phyloP scores from a whole-genome alignment of 2,888 invertebrate genomes.

The Scrobipalpa atriplicella region DNA sequence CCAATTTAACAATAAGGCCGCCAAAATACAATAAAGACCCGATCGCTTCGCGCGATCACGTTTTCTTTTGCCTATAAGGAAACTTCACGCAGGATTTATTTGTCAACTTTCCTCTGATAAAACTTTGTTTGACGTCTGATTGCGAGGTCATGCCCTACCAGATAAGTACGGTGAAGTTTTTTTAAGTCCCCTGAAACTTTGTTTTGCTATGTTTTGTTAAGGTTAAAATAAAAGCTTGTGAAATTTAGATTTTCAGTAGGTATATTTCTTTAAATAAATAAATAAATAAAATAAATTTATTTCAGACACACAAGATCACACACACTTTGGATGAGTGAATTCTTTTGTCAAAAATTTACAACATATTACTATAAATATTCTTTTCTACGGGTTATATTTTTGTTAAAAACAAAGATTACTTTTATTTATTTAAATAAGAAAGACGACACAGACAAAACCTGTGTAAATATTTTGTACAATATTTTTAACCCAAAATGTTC shows the following conservation, averaged over 20 bases:
- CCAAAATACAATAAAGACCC: slow-evolving; percentile 38
- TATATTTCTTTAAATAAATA: too few relatives aligned
- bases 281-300: too few relatives aligned
- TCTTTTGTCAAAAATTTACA: too few relatives aligned
- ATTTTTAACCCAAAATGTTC: not conserved
- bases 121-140: slow-evolving; percentile 79
- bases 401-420: too few relatives aligned
- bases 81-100: slow-evolving; percentile 76
- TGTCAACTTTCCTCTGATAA: slow-evolving; percentile 79
- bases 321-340: too few relatives aligned
- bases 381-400: too few relatives aligned
- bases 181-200: slow-evolving; percentile 45
- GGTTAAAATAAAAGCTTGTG: not conserved
- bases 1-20: slow-evolving; percentile 38
- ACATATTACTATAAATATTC: too few relatives aligned
- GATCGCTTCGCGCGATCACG: slow-evolving; percentile 57
- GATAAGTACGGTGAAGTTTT: slow-evolving; percentile 59
- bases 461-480: not conserved
- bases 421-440: too few relatives aligned
- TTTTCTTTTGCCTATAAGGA: slow-evolving; percentile 59
- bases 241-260: too few relatives aligned
- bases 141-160: slow-evolving; percentile 67
- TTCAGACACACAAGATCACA: too few relatives aligned
- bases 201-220: not conserved
- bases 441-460: not conserved